Conservation (phyloP, 2,113 vertebrate species). For the Brachyhypopomus gauderio region DNA sequence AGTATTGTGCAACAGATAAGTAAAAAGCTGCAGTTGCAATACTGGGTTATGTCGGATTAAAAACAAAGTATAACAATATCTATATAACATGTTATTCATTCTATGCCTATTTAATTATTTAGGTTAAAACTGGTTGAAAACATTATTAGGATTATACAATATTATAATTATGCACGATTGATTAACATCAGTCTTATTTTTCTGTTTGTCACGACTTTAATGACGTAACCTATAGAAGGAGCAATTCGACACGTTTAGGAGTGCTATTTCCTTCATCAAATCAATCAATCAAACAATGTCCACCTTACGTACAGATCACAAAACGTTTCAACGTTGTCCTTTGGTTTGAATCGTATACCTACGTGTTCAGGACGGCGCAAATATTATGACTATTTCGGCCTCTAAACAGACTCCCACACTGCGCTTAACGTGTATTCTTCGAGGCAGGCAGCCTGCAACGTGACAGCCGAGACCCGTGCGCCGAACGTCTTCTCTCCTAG, state of each 20-base stretch:
- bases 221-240: no score
- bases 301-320: no score
- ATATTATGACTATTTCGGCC: not conserved
- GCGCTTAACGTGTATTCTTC: constrained; percentile 11
- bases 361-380: not conserved
- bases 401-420: not conserved
- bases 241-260: no score
- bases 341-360: not conserved
- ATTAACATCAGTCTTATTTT: no score
- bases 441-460: constrained; percentile 54
- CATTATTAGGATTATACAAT: not conserved
- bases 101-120: not conserved
- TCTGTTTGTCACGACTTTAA: no score
- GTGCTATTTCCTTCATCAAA: no score
- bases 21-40: not conserved
- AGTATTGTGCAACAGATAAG: not conserved
- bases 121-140: not conserved
- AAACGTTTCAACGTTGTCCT: no score
- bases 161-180: no score
- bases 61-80: no score
- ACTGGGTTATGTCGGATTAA: no score
- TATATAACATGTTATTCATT: no score
- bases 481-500: not conserved
- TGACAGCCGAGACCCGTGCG: constrained; percentile 45
- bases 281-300: no score